phyloP scores from a whole-genome alignment of 2,888 invertebrate species.

The Itoplectis maculator region DNA sequence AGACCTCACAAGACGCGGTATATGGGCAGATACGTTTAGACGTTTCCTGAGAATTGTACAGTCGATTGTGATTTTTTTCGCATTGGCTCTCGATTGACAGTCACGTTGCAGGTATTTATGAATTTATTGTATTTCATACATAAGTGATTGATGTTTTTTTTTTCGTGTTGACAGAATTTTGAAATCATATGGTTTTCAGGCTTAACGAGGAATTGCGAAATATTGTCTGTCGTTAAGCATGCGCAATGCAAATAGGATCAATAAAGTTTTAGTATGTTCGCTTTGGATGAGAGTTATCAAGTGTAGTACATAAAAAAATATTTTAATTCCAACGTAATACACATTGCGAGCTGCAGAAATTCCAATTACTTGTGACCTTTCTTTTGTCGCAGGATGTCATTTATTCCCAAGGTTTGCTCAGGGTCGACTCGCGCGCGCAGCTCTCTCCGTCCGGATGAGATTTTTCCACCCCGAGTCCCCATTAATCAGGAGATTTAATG shows the following conservation, averaged over 20 bases:
- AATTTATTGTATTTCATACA: neutral
- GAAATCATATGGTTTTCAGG: neutral
- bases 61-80: neutral
- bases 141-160: neutral
- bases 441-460: neutral
- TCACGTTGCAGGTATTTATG: too few relatives aligned
- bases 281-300: neutral
- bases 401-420: neutral
- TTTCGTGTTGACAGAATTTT: neutral
- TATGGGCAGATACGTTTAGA: neutral
- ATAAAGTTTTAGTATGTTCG: neutral
- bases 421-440: neutral
- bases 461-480: too few relatives aligned
- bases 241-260: neutral
- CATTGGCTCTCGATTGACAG: neutral
- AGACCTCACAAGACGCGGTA: neutral
- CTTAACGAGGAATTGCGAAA: neutral
- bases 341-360: neutral
- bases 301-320: neutral
- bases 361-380: neutral
- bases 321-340: neutral
- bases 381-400: neutral
- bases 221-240: neutral
- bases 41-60: conserved; percentile 1
- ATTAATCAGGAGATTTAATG: neutral